Conservation (phyloP, 2,888 invertebrate genomes). For the Lottia gigantea region DNA sequence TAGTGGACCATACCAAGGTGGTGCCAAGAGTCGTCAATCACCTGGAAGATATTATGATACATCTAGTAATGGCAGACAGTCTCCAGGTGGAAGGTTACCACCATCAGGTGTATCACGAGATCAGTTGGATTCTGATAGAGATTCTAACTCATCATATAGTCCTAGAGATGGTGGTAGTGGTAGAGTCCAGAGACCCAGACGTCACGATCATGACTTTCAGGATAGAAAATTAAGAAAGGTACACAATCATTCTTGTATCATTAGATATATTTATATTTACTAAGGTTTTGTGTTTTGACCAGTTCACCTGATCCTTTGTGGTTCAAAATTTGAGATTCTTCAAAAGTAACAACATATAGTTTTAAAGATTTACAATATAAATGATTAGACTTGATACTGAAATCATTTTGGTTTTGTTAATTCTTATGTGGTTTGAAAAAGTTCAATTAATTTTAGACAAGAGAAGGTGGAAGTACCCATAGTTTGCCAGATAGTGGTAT, state of each 20-base stretch:
- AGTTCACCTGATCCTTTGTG: too few relatives aligned
- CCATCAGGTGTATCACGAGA: constrained; percentile 36
- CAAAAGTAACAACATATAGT: too few relatives aligned
- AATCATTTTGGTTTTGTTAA: too few relatives aligned
- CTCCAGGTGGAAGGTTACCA: not conserved
- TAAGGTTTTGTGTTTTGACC: too few relatives aligned
- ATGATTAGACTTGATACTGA: too few relatives aligned
- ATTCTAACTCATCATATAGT: constrained; percentile 35
- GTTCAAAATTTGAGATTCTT: too few relatives aligned
- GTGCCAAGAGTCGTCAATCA: constrained; percentile 4
- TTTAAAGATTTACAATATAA: too few relatives aligned
- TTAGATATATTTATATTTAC: too few relatives aligned
- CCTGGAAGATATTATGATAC: too few relatives aligned
- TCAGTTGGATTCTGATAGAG: constrained; percentile 36
- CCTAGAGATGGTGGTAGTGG: constrained; percentile 36
- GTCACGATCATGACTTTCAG: constrained; percentile 44
- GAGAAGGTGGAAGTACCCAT: constrained; percentile 46
- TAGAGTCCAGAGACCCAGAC: constrained; percentile 44
- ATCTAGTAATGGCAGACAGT: too few relatives aligned
- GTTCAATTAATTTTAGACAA: constrained; percentile 33
- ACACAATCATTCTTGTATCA: not conserved
- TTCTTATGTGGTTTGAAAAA: too few relatives aligned
- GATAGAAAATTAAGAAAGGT: constrained; percentile 53
- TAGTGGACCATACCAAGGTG: constrained; percentile 6
- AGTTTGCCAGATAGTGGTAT: constrained; percentile 56